Evolutionary conservation across 2,888 invertebrate species (phyloP).

Genomic region (Cerastoderma edule): DNA sequence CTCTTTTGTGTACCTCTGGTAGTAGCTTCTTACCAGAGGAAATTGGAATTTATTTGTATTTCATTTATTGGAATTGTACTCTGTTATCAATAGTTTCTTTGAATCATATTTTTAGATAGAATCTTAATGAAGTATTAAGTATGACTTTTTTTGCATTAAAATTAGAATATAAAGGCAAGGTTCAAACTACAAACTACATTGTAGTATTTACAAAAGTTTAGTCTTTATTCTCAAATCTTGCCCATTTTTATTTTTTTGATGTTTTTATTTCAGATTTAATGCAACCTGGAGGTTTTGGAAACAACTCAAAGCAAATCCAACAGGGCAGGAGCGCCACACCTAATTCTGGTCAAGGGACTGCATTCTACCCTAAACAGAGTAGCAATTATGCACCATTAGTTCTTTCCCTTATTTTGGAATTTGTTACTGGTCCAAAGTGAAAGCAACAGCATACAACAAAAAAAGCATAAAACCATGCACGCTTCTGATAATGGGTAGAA

Average conservation of each 20-base stretch:
- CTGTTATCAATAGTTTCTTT: background rate
- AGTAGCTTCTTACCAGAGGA: no score
- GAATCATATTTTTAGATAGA: background rate
- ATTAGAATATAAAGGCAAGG: no score
- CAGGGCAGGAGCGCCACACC: background rate
- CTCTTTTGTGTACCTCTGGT: no score
- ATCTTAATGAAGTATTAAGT: no score
- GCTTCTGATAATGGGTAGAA: background rate
- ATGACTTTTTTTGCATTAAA: no score
- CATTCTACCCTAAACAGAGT: slow-evolving; percentile 6
- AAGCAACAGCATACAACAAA: background rate
- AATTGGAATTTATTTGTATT: no score
- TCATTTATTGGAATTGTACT: no score
- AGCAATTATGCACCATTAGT: no score
- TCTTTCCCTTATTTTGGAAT: no score
- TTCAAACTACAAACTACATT: no score
- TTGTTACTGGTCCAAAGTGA: background rate
- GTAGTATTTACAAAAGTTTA: no score
- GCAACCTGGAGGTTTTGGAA: slow-evolving; percentile 54
- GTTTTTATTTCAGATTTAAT: slow-evolving; percentile 51
- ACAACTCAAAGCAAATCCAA: slow-evolving; percentile 15
- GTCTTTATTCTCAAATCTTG: background rate
- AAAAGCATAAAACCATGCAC: background rate
- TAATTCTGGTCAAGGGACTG: slow-evolving; percentile 31
- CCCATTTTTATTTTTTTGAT: background rate